phyloP scores from a whole-genome alignment of 2,888 invertebrate genomes.

The Parthenolecanium corni region DNA sequence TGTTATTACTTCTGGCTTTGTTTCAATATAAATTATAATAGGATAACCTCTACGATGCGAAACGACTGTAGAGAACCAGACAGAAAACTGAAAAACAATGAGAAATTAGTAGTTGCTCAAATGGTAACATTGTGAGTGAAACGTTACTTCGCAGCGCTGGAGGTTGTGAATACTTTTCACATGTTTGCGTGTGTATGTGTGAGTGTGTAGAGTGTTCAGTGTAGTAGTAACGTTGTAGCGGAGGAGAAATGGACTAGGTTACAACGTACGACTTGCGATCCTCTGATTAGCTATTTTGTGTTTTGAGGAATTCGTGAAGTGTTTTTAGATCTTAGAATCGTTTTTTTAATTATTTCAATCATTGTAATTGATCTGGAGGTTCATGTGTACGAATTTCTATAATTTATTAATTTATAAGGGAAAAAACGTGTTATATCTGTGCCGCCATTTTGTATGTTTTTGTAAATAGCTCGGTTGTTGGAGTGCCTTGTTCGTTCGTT shows the following conservation, averaged over 20 bases:
- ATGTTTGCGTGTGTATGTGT: too few relatives aligned
- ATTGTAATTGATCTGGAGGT: background rate
- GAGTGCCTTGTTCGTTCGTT: constrained; percentile 27
- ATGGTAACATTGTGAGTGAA: constrained; percentile 1
- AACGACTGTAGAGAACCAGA: too few relatives aligned
- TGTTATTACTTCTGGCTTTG: too few relatives aligned
- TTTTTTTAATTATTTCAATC: constrained; percentile 10
- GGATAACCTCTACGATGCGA: too few relatives aligned
- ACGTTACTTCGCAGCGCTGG: constrained; percentile 18
- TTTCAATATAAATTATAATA: too few relatives aligned
- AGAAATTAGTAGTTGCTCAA: background rate
- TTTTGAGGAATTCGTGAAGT: constrained; percentile 27
- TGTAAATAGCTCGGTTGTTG: constrained; percentile 24
- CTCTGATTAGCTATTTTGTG: constrained; percentile 27
- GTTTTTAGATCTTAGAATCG: constrained; percentile 19
- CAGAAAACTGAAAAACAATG: background rate
- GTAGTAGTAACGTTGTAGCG: constrained; percentile 3
- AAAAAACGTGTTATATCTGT: constrained; percentile 23
- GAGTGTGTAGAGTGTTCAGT: background rate
- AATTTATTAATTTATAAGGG: constrained; percentile 16
- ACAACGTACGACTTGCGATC: constrained; percentile 27
- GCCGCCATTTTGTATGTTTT: constrained; percentile 28
- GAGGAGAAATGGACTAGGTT: constrained; percentile 27
- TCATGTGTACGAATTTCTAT: constrained; percentile 4
- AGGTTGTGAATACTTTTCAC: too few relatives aligned